Base-by-base conservation (phyloP, 1,140 invertebrate species). In the Hyles euphorbiae region DNA sequence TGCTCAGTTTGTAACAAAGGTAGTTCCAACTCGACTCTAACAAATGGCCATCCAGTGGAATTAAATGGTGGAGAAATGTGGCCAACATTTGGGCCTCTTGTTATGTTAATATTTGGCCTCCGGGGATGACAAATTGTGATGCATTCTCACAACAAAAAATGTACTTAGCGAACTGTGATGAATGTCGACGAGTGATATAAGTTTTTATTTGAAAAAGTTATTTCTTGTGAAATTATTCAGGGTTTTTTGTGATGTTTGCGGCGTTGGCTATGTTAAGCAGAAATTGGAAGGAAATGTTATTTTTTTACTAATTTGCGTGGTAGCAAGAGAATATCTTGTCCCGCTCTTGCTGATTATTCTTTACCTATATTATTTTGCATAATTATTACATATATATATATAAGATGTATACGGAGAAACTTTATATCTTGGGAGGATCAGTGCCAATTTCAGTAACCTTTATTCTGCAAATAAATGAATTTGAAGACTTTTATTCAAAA, bases 101-200 rank as follows among this genome's bases (percentile, higher is more conserved):
- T 68, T 67, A 68, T 72, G 70, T 58, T 62, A 72, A 72, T 72
- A 66, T 61, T 58, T 62, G 46, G 52, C 63, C 58, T 53, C 54
- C 53, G 43, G 60, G 58, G 55, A 68, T 68, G 66, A 72, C 60
- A 62, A 64, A 68, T 70, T 61, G 58, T 63, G 57, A 58, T 61
- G 60, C 61, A 66, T 68, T 59, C 56, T 46, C 44, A 12, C 45
- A 60, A 60, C 44, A 60, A 61, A 63, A 64, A 60, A 34, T 34
- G 48, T 53, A 43, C 51, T 11, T 43, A 40, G 12, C n/a, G 43
- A 40, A 55, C 50, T 43, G 52, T 58, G 56, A 65, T 46, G 52
- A 56, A 61, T 55, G 57, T 60, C 43, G 34, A 22, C 22, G 9
- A 8, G 11, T 44, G 34, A 12, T 34, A 44, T 22, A n/a, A 54